Percentiles rank a stretch among this genome's conserved stretches.
phyloP scores from a whole-genome alignment of 2,113 vertebrate species.

The Hemibates koningsi region DNA sequence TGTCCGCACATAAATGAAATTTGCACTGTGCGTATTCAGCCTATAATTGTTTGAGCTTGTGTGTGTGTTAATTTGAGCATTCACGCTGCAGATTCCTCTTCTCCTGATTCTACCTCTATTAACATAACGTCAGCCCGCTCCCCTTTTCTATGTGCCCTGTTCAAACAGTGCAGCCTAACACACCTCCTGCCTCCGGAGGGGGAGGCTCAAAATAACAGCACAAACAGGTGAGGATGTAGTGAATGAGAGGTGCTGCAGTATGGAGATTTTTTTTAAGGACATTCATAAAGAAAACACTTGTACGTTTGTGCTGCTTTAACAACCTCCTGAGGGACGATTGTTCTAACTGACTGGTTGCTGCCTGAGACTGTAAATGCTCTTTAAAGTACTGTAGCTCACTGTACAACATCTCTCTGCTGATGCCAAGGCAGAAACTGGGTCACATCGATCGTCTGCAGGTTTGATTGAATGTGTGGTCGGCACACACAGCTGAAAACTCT shows the following conservation, averaged over 20 bases:
- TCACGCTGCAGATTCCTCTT: not conserved
- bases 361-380: not conserved
- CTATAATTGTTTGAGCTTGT: not conserved
- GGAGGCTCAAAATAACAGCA: not conserved
- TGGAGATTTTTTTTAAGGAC: not conserved
- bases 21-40: not conserved
- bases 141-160: not conserved
- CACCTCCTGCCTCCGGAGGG: not conserved
- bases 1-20: not conserved
- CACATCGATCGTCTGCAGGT: constrained; percentile 22
- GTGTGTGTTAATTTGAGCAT: not conserved
- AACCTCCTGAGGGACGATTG: not conserved
- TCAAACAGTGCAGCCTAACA: not conserved
- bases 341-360: not conserved
- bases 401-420: not conserved
- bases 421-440: constrained; percentile 26
- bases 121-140: not conserved
- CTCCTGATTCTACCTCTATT: not conserved
- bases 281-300: not conserved
- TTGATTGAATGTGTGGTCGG: not conserved
- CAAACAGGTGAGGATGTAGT: not conserved
- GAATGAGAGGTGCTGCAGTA: not conserved
- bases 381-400: not conserved
- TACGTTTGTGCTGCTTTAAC: not conserved
- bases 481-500: not conserved